phyloP scores from a whole-genome alignment of 2,113 vertebrate species.

The Mungos mungo region DNA sequence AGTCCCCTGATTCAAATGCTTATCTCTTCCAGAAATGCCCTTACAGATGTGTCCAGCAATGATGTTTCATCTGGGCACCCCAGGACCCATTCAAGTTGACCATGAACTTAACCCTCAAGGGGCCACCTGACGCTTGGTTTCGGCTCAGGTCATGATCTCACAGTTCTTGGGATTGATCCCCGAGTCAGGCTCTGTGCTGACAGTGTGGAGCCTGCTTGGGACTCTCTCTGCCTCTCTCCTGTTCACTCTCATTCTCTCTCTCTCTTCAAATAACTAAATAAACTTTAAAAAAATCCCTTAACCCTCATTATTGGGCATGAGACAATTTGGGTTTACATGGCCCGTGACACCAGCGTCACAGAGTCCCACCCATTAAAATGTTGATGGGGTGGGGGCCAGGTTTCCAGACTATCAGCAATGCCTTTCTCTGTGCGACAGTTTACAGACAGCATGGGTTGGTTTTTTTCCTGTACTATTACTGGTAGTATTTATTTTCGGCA shows the following conservation, averaged over 20 bases:
- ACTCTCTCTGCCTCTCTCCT: no score
- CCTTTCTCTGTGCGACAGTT: neutral
- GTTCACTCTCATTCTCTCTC: no score
- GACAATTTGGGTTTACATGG: neutral
- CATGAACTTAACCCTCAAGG: neutral
- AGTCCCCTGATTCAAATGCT: neutral
- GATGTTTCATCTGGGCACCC: neutral
- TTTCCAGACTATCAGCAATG: neutral
- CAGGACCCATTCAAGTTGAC: neutral
- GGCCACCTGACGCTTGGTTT: no score
- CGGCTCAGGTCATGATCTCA: no score
- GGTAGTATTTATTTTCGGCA: neutral
- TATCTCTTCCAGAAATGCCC: neutral
- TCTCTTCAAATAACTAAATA: no score
- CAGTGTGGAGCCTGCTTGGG: no score
- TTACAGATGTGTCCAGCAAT: neutral
- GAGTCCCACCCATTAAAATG: neutral
- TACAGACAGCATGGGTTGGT: no score
- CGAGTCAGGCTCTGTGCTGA: no score
- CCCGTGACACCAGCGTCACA: fast-evolving
- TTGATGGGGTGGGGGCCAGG: neutral
- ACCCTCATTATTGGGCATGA: no score
- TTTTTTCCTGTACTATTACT: neutral
- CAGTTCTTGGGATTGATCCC: no score
- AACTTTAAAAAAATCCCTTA: no score